phyloP scores from a whole-genome alignment of 2,797 vertebrate species.

The Hephaestus fuliginosus region DNA sequence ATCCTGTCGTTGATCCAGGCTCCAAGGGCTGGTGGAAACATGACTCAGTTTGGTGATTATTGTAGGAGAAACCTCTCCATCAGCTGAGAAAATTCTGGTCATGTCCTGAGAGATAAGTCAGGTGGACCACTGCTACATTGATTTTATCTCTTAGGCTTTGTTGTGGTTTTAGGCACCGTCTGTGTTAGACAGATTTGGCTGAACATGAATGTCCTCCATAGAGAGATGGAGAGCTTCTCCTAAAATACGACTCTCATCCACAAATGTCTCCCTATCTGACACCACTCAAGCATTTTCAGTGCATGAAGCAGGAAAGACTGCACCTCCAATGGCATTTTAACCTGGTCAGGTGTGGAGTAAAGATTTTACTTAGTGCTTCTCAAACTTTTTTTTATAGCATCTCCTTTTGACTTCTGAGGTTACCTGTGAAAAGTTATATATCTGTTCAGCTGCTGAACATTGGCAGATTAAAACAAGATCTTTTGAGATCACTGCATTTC shows the following conservation, averaged over 20 bases:
- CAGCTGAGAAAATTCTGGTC: slow-evolving; percentile 17
- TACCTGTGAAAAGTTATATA: background rate
- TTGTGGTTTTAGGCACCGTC: slow-evolving; percentile 17
- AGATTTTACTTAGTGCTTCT: background rate
- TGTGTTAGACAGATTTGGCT: slow-evolving; percentile 32
- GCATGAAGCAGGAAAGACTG: slow-evolving; percentile 5
- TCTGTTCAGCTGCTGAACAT: background rate
- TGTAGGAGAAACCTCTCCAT: slow-evolving; percentile 10
- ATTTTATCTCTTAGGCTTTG: slow-evolving; percentile 12
- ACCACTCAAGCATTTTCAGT: slow-evolving; percentile 25
- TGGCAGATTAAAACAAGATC: slow-evolving; percentile 1
- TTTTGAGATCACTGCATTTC: slow-evolving; percentile 1
- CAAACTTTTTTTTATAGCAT: slow-evolving; percentile 10
- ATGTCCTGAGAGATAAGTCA: slow-evolving; percentile 24
- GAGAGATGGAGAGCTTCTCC: slow-evolving; percentile 8
- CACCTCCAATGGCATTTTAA: slow-evolving; percentile 16
- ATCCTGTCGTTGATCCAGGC: background rate
- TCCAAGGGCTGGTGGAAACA: background rate
- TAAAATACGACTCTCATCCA: slow-evolving; percentile 13
- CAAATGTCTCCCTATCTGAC: slow-evolving; percentile 11
- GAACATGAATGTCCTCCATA: slow-evolving; percentile 27
- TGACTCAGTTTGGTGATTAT: slow-evolving; percentile 8
- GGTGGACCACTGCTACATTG: slow-evolving; percentile 17
- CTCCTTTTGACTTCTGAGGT: slow-evolving; percentile 20
- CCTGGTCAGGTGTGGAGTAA: slow-evolving; percentile 11